Base-by-base conservation (phyloP, 2,113 vertebrate species). In the Cardinalis cardinalis region DNA sequence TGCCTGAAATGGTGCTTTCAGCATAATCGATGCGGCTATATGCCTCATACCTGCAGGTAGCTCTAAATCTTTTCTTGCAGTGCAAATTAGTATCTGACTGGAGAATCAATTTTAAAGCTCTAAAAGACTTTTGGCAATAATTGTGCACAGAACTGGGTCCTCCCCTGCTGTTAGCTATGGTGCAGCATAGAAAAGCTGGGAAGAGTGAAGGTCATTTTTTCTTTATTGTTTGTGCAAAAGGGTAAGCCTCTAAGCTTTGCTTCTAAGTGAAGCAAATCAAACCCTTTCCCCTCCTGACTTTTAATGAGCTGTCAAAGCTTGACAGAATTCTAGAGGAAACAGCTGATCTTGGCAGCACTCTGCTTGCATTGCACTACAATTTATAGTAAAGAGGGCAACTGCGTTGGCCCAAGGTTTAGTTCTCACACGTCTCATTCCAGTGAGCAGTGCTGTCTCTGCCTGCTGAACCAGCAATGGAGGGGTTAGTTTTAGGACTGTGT, bases 31-130 rank as follows among this genome's bases (percentile, higher is more conserved):
- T 92, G 55, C 2, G 46, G 77, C 73, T 61, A 14, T 34, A 6
- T 81, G 73, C 66, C 43, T 82, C 58, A 92, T 90, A 69, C 14
- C 65, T 52, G 43, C 36, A 64, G 58, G 63, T 32, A 86, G 34
- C 20, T 32, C 56, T 82, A 71, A 83, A 88, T 52, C 14, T 38
- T 46, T 88, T 84, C 44, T 93, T 86, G 52, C 63, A 65, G 32
- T 72, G 49, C 61, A 86, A 92, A 90, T 77, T 86, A 94, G 55
- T 71, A 64, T 90, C 41, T 71, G 78, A 80, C 58, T 68, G 64
- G 56, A 94, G 52, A 89, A 89, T 80, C 56, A 48, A 74, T 85
- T 91, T 79, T 74, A 63, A 84, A 92, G n/a, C 34, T 24, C 38
- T 9, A 38, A 73, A 93, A 80, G 48, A 63, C 51, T 73, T 40